These are phyloP conservation scores for Sarcophaga caerulescens DNA, from an alignment of 2,888 invertebrate species.

Conservation along the genomic window DNA sequence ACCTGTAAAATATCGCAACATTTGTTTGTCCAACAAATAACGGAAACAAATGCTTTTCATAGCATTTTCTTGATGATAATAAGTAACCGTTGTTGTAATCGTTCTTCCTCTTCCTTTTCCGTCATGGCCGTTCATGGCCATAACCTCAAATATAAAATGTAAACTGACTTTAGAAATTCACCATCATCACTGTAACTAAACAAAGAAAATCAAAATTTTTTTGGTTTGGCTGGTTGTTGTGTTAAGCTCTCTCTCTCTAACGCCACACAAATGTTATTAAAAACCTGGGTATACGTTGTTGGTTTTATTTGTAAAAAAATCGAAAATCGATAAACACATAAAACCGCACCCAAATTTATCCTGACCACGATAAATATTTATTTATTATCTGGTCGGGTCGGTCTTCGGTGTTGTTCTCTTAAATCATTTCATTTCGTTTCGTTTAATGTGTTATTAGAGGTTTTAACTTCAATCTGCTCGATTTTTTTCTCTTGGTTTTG, in stretches of 20 bases:
- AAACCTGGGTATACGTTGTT: constrained; percentile 16
- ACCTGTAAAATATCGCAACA: no score
- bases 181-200: constrained; percentile 12
- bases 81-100: neutral
- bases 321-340: constrained; percentile 53
- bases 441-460: constrained; percentile 27
- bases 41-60: neutral
- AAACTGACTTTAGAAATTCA: constrained; percentile 25
- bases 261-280: constrained; percentile 17
- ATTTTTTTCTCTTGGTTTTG: no score
- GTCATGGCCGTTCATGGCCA: neutral
- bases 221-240: neutral
- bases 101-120: neutral
- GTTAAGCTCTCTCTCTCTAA: no score
- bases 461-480: no score
- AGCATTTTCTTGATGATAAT: constrained; percentile 17
- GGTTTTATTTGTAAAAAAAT: constrained; percentile 1
- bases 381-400: constrained; percentile 11
- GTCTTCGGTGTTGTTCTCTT: neutral
- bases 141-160: neutral
- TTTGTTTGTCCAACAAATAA: no score
- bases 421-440: constrained; percentile 24
- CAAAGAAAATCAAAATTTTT: constrained; percentile 13
- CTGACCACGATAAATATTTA: constrained; percentile 56
- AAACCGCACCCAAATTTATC: constrained; percentile 59